Percentiles rank a stretch among this genome's conserved stretches.
Evolutionary conservation across 2,888 invertebrate species (phyloP).

Genomic region (Geophilus truncorum): DNA sequence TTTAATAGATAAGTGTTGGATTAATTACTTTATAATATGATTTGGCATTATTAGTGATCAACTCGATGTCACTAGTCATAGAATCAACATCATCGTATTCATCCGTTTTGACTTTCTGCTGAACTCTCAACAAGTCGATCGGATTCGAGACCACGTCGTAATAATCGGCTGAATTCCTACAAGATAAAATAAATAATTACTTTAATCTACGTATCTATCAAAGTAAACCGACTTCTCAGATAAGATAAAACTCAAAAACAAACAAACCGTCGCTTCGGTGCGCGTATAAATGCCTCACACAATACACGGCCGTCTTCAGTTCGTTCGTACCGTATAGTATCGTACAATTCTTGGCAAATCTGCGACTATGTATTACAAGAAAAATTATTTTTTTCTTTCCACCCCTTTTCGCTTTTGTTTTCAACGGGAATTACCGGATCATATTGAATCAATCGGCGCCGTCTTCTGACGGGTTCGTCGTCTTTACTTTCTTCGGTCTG

Average conservation of each 20-base stretch:
- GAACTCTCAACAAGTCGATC: conserved; percentile 89
- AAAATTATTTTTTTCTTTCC: not conserved
- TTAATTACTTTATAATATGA: conserved; percentile 78
- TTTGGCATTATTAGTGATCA: conserved; percentile 89
- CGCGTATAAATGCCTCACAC: conserved; percentile 91
- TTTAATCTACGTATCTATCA: not conserved
- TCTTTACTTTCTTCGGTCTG: conserved; percentile 1
- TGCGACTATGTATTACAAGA: conserved; percentile 44
- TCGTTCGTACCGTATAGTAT: conserved; percentile 81
- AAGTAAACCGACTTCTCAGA: not conserved
- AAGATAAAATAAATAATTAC: not conserved
- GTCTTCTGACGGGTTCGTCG: not conserved
- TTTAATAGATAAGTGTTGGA: too few species aligned
- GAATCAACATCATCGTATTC: conserved; percentile 93
- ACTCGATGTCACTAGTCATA: conserved; percentile 79
- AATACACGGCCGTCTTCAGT: conserved; percentile 84
- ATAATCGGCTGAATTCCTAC: conserved; percentile 47
- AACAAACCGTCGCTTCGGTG: conserved; percentile 76
- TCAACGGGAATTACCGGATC: conserved; percentile 29
- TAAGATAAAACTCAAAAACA: not conserved
- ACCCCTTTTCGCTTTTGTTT: too few species aligned
- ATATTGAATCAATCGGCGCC: not conserved
- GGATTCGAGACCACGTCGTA: conserved; percentile 78
- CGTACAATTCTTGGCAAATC: conserved; percentile 78
- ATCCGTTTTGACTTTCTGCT: conserved; percentile 94